These are phyloP conservation scores for Cisticola juncidis DNA, from an alignment of 2,113 vertebrate genomes.

Conservation along the genomic window DNA sequence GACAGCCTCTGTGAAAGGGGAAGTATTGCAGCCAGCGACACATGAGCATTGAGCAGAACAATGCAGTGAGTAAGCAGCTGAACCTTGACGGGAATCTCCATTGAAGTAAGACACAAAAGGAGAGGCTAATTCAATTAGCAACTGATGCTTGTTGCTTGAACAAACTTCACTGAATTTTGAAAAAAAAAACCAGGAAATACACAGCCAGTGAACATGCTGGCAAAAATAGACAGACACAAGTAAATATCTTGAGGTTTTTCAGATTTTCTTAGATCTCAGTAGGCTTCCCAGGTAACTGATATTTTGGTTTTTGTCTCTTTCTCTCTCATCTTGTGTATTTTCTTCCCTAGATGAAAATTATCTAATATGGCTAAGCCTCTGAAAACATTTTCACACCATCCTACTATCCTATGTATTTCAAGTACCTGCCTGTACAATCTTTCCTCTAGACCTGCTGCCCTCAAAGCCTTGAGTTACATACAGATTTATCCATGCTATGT, in stretches of 20 bases:
- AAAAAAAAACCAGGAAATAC: background rate
- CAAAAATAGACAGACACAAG: background rate
- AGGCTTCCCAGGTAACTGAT: background rate
- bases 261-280: background rate
- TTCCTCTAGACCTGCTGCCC: background rate
- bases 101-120: constrained; percentile 65
- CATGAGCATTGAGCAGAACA: constrained; percentile 42
- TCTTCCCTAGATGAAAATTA: background rate
- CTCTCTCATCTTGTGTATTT: background rate
- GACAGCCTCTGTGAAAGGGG: constrained; percentile 47
- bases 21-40: background rate
- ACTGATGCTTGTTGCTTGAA: constrained; percentile 63
- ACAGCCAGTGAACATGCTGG: background rate
- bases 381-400: background rate
- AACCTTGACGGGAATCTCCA: constrained; percentile 64
- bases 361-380: background rate
- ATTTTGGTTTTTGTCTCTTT: background rate
- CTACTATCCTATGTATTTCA: background rate
- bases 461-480: background rate
- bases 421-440: background rate
- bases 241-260: background rate
- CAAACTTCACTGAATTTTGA: constrained; percentile 42
- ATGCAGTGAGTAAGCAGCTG: constrained; percentile 49
- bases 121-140: constrained; percentile 71
- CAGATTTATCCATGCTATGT: background rate